Evolutionary conservation across 2,888 invertebrate genomes (phyloP), one percentile per base, ranked within the genome.

Genomic region (Cheilosia impressa): DNA sequence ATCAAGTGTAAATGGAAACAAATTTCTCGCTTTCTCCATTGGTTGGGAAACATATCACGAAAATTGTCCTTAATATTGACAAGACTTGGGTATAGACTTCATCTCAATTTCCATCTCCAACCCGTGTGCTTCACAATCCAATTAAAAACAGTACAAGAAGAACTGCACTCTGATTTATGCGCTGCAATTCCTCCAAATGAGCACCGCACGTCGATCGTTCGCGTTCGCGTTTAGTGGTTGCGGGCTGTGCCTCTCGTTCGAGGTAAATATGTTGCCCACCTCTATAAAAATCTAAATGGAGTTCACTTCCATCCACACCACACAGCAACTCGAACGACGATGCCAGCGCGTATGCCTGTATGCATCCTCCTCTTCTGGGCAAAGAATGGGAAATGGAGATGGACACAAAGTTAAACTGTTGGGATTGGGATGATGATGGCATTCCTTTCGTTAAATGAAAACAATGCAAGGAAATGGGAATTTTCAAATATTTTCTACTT

Each of bases 371-470:
- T 63, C 38, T 17, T 50, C 27, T 38, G 38, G 41, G 19, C 52
- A 38, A 24, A 58, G 17, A 43, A 53, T 17, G 24, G 22, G 24
- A 10, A 17, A 57, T 22, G 38, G 24, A 47, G 72, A 73, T 73
- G 73, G 73, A 45, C 73, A 45, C 73, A 31, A 22, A 43, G 62
- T 63, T 63, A 52, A 60, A 60, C 41, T 41, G 72, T 24, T 53
- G 72, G 47, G 19, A 52, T 10, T 31, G 5, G 10, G 38, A 38
- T 38, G 38, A 13, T 38, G 38, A 55, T 68, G 38, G 76, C 78
- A 79, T 79, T 79, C 78, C 72, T 65, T 65, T 65, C 72, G 47
- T 65, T 22, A 58, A 79, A 71, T 34, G 63, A 72, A 72, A 72
- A 79, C 78, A 72, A 79, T 58, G 24, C 57, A 63, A 57, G 57